These are phyloP conservation scores for Drosophila barbarae DNA, from an alignment of 2,888 invertebrate genomes.

Conservation along the genomic window DNA sequence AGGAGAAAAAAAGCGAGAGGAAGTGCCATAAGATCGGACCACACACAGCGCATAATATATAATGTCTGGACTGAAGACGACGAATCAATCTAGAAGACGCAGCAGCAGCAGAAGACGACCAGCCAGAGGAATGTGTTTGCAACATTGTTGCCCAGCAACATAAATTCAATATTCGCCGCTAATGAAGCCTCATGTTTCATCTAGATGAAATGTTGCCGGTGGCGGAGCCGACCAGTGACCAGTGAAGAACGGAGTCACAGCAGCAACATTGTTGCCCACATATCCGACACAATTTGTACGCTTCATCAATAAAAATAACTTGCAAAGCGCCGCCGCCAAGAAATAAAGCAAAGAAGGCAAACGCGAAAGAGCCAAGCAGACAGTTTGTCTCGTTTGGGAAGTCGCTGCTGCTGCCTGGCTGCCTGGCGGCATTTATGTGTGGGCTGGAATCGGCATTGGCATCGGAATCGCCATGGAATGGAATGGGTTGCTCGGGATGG, in stretches of 20 bases:
- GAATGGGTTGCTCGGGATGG: slow-evolving; percentile 15
- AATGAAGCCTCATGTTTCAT: slow-evolving; percentile 38
- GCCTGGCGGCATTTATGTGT: slow-evolving; percentile 41
- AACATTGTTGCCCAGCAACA: slow-evolving; percentile 52
- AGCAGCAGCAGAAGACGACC: neutral
- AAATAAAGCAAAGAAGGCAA: slow-evolving; percentile 16
- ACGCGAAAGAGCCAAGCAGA: slow-evolving; percentile 46
- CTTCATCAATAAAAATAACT: slow-evolving; percentile 71
- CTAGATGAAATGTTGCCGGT: slow-evolving; percentile 32
- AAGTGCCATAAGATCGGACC: slow-evolving; percentile 37
- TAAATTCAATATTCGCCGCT: slow-evolving; percentile 36
- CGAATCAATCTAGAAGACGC: slow-evolving; percentile 58
- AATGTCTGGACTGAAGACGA: slow-evolving; percentile 25
- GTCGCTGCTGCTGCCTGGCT: slow-evolving; percentile 5
- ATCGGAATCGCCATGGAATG: slow-evolving; percentile 32
- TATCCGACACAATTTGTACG: slow-evolving; percentile 50
- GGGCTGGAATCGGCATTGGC: slow-evolving; percentile 20
- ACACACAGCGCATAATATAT: slow-evolving; percentile 28
- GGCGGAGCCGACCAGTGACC: slow-evolving; percentile 4
- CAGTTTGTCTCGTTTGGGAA: slow-evolving; percentile 63
- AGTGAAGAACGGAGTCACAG: neutral
- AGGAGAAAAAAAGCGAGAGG: slow-evolving; percentile 20
- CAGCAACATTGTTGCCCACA: slow-evolving; percentile 47
- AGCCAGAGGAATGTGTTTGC: slow-evolving; percentile 10
- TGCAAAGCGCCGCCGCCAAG: slow-evolving; percentile 64